Base-by-base conservation (phyloP, 2,113 vertebrate species). In the Panthera tigris region DNA sequence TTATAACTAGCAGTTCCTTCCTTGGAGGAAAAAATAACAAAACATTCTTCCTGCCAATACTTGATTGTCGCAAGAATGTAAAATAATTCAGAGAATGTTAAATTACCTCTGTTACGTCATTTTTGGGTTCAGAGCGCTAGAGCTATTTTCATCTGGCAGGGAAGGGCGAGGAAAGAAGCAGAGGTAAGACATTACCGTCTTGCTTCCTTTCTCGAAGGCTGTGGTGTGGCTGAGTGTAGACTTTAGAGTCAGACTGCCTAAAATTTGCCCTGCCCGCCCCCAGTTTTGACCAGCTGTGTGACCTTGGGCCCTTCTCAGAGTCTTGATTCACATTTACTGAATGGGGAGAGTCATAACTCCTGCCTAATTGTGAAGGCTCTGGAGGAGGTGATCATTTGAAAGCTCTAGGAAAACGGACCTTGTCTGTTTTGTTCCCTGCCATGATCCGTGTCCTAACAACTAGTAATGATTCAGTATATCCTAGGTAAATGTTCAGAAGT, bases 51-150 rank as follows among this genome's bases (percentile, higher is more conserved):
- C 63, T 80, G 39, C 31, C 7, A 33, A 10, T 39, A 18, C 3
- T 1, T 41, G 68, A 73, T 41, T 29, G 81, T 21, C 3, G 0
- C 23, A 31, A 82, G 52, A 74, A 14, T 9, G 65, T 73, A 36
- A 71, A 55, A 88, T 65, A 73, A 81, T 65, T 73, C 23, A 31
- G 66, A 88, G 29, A 52, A 95, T 29, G 65, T 92, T 81, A 69
- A 78, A 12, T 65, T 31, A 41, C 29, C 21, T 36, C n/a, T 39
- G 0, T 52, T 73, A 12, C 19, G 5, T 57, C 18, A 13, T 21
- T 74, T 52, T 13, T 6, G 12, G 16, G 4, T 36, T 81, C 45
- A 48, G n/a, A 65, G 86, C 4, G 12, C 63, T 29, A 55, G 48
- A 61, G 25, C 5, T 7, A 1, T 85, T 78, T 71, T 85, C 39